These are phyloP conservation scores for Sialia sialis DNA, from an alignment of 2,113 vertebrate genomes.

Conservation along the genomic window DNA sequence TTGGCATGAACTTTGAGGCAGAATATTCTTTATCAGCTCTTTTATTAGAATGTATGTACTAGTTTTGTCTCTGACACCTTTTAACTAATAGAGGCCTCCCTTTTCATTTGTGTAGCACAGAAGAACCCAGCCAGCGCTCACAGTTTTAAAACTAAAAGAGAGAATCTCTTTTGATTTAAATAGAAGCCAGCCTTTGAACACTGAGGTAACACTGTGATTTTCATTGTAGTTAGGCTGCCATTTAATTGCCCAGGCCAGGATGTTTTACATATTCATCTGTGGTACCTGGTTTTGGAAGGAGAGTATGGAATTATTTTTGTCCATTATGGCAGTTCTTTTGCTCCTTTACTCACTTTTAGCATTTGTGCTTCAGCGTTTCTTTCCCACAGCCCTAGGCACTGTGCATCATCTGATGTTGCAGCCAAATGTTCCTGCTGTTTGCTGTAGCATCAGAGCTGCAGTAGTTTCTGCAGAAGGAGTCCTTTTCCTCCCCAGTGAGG, in stretches of 20 bases:
- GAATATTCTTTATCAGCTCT: background rate
- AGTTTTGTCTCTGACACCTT: background rate
- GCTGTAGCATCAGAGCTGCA: background rate
- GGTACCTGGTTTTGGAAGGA: background rate
- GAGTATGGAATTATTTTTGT: background rate
- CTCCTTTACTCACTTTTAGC: background rate
- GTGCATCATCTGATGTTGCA: background rate
- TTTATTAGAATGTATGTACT: background rate
- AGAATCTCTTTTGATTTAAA: background rate
- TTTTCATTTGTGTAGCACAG: background rate
- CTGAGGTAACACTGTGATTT: background rate
- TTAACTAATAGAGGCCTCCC: background rate
- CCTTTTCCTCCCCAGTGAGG: background rate
- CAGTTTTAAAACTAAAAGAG: background rate
- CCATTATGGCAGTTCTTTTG: background rate
- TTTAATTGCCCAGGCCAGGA: background rate
- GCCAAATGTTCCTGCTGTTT: background rate
- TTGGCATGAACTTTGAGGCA: background rate
- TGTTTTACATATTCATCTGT: background rate
- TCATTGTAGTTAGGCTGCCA: background rate
- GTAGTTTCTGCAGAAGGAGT: background rate
- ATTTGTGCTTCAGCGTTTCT: background rate
- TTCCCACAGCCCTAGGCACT: background rate
- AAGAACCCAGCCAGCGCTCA: fast-evolving
- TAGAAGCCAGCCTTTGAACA: background rate